Base-by-base conservation (phyloP, 1,140 invertebrate species). In the Chironomus striatipennis region DNA sequence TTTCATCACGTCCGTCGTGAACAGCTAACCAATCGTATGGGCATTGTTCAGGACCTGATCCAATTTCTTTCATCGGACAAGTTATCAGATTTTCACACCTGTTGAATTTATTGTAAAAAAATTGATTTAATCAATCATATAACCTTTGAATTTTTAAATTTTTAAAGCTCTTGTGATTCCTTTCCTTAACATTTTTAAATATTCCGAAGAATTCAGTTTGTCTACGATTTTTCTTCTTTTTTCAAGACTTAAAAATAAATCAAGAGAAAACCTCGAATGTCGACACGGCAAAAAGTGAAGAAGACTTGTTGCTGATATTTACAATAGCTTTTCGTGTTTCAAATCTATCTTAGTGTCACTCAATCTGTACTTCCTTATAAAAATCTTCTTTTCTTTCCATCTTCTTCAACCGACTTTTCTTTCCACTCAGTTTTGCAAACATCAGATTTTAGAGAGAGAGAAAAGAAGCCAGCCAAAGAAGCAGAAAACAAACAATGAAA, bases 21-120 rank as follows among this genome's bases (percentile, higher is more conserved):
- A 97, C 92, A 74, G 88, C 87, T 75, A 97, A 91, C 83, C 93
- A 95, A 80, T 97, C 95, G 82, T 91, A 95, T 0, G 93, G 94
- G 81, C 95, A 97, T 78, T 94, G 91, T 77, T 93, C 90, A 65
- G 90, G 87, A 57, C 91, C 92, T 76, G 92, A 93, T 43, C 91
- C 92, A 67, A 95, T 93, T 0, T 93, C 93, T 76, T 93, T 86
- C 89, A 96, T 95, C 12, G 94, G 94, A 79, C 95, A 97, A 2
- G 94, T 94, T 90, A 97, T 95, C 76, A 96, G 93, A 81, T 96
- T 96, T 81, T 96, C 94, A 80, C 95, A 97, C 73, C 81, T 82
- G 77, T 70, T 47, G 74, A 15, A 24, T 74, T 0, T 18, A 67
- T n/a, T 7, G n/a, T 6, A 8, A 67, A 21, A 70, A 20, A 70